A percentile compares a stretch with the other conserved stretches of the same genome.
These are phyloP conservation scores for Copidosoma aretas DNA, from an alignment of 2,888 invertebrate species.

Conservation along the genomic window DNA sequence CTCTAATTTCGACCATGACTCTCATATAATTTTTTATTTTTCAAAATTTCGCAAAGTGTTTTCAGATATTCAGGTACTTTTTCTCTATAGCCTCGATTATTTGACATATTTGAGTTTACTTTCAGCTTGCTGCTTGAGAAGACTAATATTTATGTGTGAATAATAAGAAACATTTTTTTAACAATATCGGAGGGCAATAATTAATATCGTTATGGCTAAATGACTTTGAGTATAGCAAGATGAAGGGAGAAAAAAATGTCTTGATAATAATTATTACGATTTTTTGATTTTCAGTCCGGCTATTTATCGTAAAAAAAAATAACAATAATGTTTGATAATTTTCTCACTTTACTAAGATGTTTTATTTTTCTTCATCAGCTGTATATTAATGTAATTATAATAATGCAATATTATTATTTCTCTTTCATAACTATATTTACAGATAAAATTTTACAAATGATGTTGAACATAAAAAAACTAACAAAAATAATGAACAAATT, in stretches of 20 bases:
- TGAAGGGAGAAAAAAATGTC: neutral
- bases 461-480: too few relatives aligned
- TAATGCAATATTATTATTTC: neutral
- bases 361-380: neutral
- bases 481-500: too few relatives aligned
- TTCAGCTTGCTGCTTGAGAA: constrained; percentile 22
- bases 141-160: neutral
- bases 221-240: neutral
- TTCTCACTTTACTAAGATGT: neutral
- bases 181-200: neutral
- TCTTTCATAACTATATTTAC: neutral
- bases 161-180: neutral
- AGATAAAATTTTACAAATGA: neutral
- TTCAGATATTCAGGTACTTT: neutral
- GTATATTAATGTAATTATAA: neutral
- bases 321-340: neutral
- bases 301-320: neutral
- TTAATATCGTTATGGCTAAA: neutral
- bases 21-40: neutral
- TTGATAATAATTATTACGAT: neutral
- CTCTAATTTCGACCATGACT: too few relatives aligned
- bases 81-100: neutral
- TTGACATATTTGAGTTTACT: constrained; percentile 10
- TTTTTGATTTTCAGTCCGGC: neutral
- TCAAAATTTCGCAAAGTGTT: neutral